Conservation (phyloP, 2,797 vertebrate species). For the Nasua narica region DNA sequence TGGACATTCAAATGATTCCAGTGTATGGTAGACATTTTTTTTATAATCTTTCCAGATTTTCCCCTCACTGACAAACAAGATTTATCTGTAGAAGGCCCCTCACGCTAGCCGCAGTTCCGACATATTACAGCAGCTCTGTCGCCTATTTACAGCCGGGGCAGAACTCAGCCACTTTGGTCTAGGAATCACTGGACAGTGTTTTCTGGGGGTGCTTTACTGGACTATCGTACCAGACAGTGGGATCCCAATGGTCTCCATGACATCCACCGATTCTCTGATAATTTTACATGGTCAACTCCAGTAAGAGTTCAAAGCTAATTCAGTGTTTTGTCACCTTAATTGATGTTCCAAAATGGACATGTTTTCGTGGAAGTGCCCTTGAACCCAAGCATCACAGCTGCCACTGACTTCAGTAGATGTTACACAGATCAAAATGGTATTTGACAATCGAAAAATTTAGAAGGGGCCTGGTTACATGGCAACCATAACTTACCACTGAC, state of each 20-base stretch:
- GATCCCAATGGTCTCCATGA: not conserved
- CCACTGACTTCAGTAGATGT: not conserved
- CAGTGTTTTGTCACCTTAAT: constrained; percentile 21
- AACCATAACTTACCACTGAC: not conserved
- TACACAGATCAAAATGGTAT: not conserved
- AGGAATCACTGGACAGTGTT: not conserved
- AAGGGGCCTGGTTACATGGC: not conserved
- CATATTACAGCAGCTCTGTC: not conserved
- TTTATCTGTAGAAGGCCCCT: not conserved
- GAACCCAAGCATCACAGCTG: not conserved
- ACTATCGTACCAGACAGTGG: not conserved
- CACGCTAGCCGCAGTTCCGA: not conserved
- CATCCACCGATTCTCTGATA: not conserved
- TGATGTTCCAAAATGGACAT: not conserved
- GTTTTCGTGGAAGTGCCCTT: not conserved
- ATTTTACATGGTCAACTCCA: not conserved
- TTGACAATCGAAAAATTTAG: not conserved
- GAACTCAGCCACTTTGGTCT: not conserved
- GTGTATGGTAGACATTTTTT: not conserved
- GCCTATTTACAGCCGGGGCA: constrained; percentile 4
- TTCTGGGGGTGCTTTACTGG: not conserved
- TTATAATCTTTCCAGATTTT: not conserved
- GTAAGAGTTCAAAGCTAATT: not conserved
- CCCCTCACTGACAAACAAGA: not conserved
- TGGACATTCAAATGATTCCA: constrained; percentile 49